These are phyloP conservation scores for Desmophyllum pertusum DNA, from an alignment of 92 coral and sea anemone genomes.

Conservation along the genomic window DNA sequence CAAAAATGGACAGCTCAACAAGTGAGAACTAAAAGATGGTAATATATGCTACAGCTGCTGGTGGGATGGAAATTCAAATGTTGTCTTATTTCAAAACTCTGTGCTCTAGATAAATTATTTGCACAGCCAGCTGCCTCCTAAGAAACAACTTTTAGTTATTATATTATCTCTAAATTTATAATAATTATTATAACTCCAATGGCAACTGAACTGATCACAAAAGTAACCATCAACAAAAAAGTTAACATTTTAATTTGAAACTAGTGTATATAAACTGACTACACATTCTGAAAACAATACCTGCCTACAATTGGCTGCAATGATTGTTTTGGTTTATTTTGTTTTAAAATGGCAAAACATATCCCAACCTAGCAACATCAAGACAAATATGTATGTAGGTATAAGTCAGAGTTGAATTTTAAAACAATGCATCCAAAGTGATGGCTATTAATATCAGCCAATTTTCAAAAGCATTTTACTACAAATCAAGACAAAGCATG, in stretches of 20 bases:
- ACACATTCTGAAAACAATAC: no score
- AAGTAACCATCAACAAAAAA: no score
- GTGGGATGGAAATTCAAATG: neutral
- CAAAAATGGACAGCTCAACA: neutral
- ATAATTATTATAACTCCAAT: no score
- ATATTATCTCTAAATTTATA: no score
- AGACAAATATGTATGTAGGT: no score
- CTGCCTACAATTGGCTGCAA: neutral
- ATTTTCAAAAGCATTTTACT: neutral
- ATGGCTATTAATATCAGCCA: neutral
- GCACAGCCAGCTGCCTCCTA: neutral
- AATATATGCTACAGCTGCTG: neutral
- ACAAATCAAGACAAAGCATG: no score
- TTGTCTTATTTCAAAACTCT: neutral
- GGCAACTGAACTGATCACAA: neutral
- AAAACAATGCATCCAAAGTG: neutral
- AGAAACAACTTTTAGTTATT: neutral
- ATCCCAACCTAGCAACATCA: neutral
- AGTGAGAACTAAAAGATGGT: neutral
- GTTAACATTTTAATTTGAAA: no score
- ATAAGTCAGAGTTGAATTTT: no score
- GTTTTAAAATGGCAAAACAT: neutral
- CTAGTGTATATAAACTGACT: no score
- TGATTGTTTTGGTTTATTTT: neutral
- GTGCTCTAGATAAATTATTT: neutral